phyloP scores from a whole-genome alignment of 2,888 invertebrate species.

The Dione juno region DNA sequence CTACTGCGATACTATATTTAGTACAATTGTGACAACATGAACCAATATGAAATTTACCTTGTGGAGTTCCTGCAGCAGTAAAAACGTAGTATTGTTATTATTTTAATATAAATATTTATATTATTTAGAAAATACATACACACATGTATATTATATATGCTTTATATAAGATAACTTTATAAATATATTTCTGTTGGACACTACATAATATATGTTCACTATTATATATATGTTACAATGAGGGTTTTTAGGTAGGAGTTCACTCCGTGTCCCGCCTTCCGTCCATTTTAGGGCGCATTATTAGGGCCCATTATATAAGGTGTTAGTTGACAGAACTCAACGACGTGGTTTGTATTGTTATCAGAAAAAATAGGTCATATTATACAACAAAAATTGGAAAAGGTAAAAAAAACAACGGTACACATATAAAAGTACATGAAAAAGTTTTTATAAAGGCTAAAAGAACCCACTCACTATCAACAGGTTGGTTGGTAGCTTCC shows the following conservation, averaged over 20 bases:
- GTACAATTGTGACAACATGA: neutral
- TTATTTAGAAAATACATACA: neutral
- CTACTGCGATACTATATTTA: too few relatives aligned
- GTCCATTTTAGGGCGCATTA: too few relatives aligned
- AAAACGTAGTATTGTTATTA: neutral
- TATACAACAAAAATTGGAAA: too few relatives aligned
- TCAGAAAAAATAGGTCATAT: too few relatives aligned
- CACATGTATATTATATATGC: too few relatives aligned
- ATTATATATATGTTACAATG: too few relatives aligned
- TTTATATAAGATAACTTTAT: neutral
- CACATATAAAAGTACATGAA: too few relatives aligned
- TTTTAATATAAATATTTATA: neutral
- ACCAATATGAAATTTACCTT: conserved; percentile 28
- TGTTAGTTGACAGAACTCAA: neutral
- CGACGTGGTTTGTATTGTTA: neutral
- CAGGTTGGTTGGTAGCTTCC: conserved; percentile 80
- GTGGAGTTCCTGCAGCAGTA: conserved; percentile 26
- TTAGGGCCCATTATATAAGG: neutral
- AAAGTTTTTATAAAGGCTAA: too few relatives aligned
- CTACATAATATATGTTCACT: neutral
- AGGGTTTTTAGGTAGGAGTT: too few relatives aligned
- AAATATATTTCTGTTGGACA: neutral
- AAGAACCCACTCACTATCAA: conserved; percentile 57
- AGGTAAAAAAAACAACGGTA: too few relatives aligned
- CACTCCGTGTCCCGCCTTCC: too few relatives aligned